phyloP scores from a whole-genome alignment of 2,888 invertebrate genomes.

The Mycalesis mineus region DNA sequence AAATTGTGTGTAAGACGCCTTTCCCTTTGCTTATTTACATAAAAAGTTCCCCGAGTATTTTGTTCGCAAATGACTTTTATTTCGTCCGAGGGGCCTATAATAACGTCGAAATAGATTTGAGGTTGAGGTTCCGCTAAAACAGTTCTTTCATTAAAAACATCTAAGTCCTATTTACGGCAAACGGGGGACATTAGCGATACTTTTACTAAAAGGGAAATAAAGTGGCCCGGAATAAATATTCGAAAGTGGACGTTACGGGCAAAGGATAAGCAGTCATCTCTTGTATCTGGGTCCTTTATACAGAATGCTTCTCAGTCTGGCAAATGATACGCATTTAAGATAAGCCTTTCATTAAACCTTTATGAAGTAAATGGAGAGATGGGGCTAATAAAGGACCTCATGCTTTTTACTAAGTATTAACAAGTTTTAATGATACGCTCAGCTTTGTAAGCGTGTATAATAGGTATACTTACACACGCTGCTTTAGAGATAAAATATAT shows the following conservation, averaged over 20 bases:
- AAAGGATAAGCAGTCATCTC: slow-evolving; percentile 13
- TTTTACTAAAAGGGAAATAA: slow-evolving; percentile 25
- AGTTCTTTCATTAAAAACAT: slow-evolving; percentile 29
- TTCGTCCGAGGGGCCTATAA: slow-evolving; percentile 40
- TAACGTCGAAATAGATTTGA: slow-evolving; percentile 28
- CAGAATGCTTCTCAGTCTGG: slow-evolving; percentile 9
- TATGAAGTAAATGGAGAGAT: slow-evolving; percentile 5
- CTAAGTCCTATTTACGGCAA: slow-evolving; percentile 25
- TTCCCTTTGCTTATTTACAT: slow-evolving; percentile 70
- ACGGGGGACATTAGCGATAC: slow-evolving; percentile 24
- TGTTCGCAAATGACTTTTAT: slow-evolving; percentile 65
- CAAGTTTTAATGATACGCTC: not conserved
- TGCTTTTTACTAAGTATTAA: slow-evolving; percentile 1
- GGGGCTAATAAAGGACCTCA: not conserved
- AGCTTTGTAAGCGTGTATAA: not conserved
- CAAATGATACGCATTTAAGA: slow-evolving; percentile 16
- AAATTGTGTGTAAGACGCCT: slow-evolving; percentile 71
- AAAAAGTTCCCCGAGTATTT: slow-evolving; percentile 64
- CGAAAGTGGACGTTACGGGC: slow-evolving; percentile 13
- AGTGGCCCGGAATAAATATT: slow-evolving; percentile 19
- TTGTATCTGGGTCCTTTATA: slow-evolving; percentile 14
- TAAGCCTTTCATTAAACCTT: slow-evolving; percentile 14
- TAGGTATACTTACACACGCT: too few relatives aligned
- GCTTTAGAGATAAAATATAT: too few relatives aligned
- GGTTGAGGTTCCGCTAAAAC: slow-evolving; percentile 26